phyloP scores from a whole-genome alignment of 1,140 invertebrate genomes.

The Tetramorium parvispinum region DNA sequence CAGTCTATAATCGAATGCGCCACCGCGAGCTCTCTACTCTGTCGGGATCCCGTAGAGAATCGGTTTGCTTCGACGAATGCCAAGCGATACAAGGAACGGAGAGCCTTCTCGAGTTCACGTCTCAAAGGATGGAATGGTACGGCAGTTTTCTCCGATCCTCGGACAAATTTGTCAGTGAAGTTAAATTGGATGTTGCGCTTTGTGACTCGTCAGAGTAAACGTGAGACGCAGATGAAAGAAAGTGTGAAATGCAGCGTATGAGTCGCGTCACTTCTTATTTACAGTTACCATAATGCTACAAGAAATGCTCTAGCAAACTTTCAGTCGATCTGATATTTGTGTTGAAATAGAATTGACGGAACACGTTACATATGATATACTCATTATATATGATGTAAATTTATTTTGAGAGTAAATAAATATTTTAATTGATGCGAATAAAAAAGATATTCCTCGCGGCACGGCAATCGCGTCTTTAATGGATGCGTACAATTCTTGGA shows the following conservation, averaged over 20 bases:
- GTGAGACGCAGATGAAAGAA: conserved; percentile 28
- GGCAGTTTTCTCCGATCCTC: conserved; percentile 38
- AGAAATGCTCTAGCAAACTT: background rate
- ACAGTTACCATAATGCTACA: background rate
- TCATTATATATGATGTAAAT: background rate
- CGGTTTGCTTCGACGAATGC: conserved; percentile 36
- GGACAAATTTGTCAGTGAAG: conserved; percentile 55
- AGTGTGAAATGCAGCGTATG: conserved; percentile 36
- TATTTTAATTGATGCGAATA: conserved; percentile 2
- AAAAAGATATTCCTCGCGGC: background rate
- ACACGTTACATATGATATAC: background rate
- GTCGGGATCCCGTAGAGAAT: conserved; percentile 8
- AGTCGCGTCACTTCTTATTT: background rate
- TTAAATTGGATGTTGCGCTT: conserved; percentile 56
- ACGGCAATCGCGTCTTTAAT: no score
- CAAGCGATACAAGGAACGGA: conserved; percentile 42
- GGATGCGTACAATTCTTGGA: background rate
- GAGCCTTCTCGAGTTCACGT: conserved; percentile 40
- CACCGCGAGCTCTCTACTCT: conserved; percentile 12
- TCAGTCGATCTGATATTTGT: background rate
- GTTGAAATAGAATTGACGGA: background rate
- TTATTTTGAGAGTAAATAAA: background rate
- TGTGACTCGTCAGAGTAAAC: conserved; percentile 32
- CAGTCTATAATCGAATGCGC: background rate
- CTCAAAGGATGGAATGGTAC: conserved; percentile 37